Evolutionary conservation across 92 coral and sea anemone species (phyloP).

Genomic region (Epizoanthus fatuus): DNA sequence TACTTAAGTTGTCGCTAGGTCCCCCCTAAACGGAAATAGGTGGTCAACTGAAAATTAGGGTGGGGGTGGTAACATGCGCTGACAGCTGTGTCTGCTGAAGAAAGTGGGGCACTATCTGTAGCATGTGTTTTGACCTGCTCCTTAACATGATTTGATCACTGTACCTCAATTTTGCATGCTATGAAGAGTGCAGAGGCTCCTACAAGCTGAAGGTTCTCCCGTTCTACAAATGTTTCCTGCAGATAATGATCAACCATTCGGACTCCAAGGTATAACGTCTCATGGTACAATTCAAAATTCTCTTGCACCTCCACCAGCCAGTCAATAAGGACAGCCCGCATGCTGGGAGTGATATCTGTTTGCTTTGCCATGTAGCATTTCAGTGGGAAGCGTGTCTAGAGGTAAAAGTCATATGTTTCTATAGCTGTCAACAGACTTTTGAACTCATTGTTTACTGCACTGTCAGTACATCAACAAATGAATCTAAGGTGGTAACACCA

Average conservation of each 20-base stretch:
- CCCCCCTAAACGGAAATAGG: too few relatives aligned
- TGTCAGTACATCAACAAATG: too few relatives aligned
- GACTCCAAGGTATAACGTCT: constrained; percentile 94
- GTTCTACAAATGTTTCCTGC: constrained; percentile 75
- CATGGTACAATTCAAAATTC: constrained; percentile 97
- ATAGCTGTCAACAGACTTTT: too few relatives aligned
- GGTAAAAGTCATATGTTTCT: not conserved
- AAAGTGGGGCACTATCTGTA: too few relatives aligned
- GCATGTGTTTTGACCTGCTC: too few relatives aligned
- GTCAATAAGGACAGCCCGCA: constrained; percentile 97
- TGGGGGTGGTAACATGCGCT: too few relatives aligned
- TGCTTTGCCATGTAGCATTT: constrained; percentile 83
- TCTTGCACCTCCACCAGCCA: constrained; percentile 99
- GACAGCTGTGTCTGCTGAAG: too few relatives aligned
- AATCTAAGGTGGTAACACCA: too few relatives aligned
- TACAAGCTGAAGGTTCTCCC: constrained; percentile 91
- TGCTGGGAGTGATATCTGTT: constrained; percentile 80
- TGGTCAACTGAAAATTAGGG: too few relatives aligned
- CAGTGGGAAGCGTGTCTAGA: constrained; percentile 79
- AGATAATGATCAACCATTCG: constrained; percentile 90
- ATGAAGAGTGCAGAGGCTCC: constrained; percentile 94
- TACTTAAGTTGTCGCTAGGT: too few relatives aligned
- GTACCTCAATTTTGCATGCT: constrained; percentile 95
- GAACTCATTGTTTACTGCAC: too few relatives aligned
- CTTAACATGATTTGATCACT: not conserved